A percentile compares a stretch with the other conserved stretches of the same genome.
Conservation (phyloP, 1,140 invertebrate species). For the Ruditapes philippinarum region DNA sequence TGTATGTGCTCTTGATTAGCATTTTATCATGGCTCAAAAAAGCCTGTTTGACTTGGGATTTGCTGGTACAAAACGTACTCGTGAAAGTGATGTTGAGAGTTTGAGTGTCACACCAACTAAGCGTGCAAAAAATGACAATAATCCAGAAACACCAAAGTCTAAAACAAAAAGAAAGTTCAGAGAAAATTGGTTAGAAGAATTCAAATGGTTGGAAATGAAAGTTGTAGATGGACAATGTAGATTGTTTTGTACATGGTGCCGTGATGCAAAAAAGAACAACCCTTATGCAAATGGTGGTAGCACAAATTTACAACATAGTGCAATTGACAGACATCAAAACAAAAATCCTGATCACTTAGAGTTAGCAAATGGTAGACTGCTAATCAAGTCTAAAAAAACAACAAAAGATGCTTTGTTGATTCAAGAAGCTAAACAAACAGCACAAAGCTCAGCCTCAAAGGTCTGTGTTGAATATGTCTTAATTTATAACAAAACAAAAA, state of each 20-base stretch:
- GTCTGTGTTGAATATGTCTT: not conserved
- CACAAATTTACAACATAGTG: slow-evolving; percentile 3
- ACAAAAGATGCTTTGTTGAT: not conserved
- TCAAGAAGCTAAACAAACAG: not conserved
- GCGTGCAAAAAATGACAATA: not conserved
- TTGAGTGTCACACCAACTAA: not conserved
- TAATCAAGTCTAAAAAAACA: not conserved
- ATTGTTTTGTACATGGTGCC: slow-evolving; percentile 22
- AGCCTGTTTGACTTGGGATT: not conserved
- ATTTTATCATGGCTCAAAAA: slow-evolving; percentile 10
- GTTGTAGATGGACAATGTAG: not conserved
- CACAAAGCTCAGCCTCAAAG: slow-evolving; percentile 9
- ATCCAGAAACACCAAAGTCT: not conserved
- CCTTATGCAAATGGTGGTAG: not conserved
- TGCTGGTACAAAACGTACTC: not conserved
- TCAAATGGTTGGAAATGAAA: slow-evolving; percentile 20
- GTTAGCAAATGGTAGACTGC: not conserved
- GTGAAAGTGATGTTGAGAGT: not conserved
- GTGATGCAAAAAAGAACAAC: slow-evolving; percentile 1
- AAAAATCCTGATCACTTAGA: slow-evolving; percentile 1
- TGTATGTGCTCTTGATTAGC: not conserved
- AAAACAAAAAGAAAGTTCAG: slow-evolving; percentile 11
- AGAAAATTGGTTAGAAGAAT: slow-evolving; percentile 11
- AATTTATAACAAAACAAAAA: too few species aligned
- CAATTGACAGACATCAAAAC: not conserved